These are phyloP conservation scores for Stenchaetothrips biformis DNA, from an alignment of 2,888 invertebrate genomes.

Conservation along the genomic window DNA sequence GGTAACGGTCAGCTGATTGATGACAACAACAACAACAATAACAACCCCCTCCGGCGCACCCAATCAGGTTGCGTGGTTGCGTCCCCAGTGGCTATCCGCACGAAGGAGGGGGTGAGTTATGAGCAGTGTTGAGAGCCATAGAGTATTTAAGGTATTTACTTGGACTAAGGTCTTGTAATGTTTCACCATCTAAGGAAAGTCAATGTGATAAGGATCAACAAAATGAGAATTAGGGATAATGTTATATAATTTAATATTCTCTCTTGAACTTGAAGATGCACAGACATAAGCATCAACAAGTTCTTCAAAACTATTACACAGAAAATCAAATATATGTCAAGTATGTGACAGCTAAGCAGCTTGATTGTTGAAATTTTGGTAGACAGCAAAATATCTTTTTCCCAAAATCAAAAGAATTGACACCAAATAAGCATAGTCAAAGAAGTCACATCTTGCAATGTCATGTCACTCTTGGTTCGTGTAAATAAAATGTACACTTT, in stretches of 20 bases:
- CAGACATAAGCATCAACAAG: background rate
- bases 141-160: too few relatives aligned
- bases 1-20: too few relatives aligned
- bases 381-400: background rate
- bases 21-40: too few relatives aligned
- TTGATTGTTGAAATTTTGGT: background rate
- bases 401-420: background rate
- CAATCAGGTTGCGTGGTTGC: too few relatives aligned
- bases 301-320: background rate
- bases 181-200: too few relatives aligned
- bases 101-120: too few relatives aligned
- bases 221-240: background rate
- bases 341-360: background rate
- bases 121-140: too few relatives aligned
- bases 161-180: too few relatives aligned
- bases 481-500: background rate
- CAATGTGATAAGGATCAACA: background rate
- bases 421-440: background rate
- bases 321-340: background rate
- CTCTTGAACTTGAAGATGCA: background rate
- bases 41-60: too few relatives aligned
- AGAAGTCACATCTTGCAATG: background rate
- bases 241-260: slow-evolving; percentile 1
- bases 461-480: background rate
- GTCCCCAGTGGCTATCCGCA: too few relatives aligned